A percentile compares a stretch with the other conserved stretches of the same genome.
These are phyloP conservation scores for Amphipoea oculea DNA, from an alignment of 2,888 invertebrate species.

Conservation along the genomic window DNA sequence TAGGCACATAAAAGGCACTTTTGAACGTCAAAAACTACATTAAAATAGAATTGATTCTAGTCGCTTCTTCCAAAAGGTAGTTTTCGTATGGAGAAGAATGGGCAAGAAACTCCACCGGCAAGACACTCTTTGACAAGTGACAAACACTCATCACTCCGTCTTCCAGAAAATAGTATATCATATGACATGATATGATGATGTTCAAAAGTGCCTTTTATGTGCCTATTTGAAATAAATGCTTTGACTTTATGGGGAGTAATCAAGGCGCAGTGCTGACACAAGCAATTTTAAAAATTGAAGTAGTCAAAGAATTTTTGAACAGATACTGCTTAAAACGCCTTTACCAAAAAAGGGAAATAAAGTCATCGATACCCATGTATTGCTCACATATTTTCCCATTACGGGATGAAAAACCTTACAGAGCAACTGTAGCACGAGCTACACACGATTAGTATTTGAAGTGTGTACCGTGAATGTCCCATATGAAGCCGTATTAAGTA, in stretches of 20 bases:
- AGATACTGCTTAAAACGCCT: neutral
- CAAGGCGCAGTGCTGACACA: neutral
- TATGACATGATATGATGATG: no score
- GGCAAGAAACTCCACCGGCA: no score
- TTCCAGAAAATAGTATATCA: neutral
- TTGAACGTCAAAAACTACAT: no score
- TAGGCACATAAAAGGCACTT: no score
- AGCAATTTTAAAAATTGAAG: neutral
- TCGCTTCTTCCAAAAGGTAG: no score
- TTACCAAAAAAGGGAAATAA: conserved; percentile 30
- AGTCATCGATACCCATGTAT: conserved; percentile 22
- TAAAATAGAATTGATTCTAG: no score
- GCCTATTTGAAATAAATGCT: no score
- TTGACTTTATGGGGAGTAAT: neutral
- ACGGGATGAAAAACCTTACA: conserved; percentile 5
- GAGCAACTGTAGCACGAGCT: conserved; percentile 4
- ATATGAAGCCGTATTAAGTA: conserved; percentile 42
- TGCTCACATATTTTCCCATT: conserved; percentile 26
- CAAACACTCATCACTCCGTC: neutral
- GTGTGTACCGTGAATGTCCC: conserved; percentile 10
- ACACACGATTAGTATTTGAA: conserved; percentile 42
- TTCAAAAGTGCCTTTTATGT: no score
- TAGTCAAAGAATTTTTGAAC: neutral
- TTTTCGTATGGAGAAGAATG: no score
- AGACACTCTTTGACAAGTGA: neutral